Evolutionary conservation across 2,113 vertebrate species (phyloP).

Genomic region (Brienomyrus longianalis): DNA sequence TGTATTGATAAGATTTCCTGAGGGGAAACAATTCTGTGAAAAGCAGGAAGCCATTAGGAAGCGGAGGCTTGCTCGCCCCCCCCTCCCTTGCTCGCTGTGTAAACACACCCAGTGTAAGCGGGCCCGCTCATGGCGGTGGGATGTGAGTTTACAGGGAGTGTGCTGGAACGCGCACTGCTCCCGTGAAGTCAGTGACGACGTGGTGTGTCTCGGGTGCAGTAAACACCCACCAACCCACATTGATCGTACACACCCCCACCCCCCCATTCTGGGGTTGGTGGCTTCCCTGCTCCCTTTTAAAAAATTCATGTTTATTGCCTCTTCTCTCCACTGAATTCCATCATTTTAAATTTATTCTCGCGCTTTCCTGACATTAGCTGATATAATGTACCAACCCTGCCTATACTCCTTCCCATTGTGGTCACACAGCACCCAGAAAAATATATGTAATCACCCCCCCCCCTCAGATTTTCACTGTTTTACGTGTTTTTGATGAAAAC

Average conservation of each 20-base stretch:
- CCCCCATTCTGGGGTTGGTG: background rate
- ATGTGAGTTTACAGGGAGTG: background rate
- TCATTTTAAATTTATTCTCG: background rate
- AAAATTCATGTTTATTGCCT: background rate
- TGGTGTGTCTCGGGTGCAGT: background rate
- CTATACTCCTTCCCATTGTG: background rate
- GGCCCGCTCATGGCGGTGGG: constrained; percentile 35
- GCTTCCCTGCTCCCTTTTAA: background rate
- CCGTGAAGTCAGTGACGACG: too few species aligned
- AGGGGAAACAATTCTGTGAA: constrained; percentile 65
- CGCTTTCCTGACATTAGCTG: background rate
- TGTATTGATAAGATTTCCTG: constrained; percentile 58
- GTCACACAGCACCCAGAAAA: background rate
- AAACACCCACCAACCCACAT: background rate
- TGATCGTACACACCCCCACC: background rate
- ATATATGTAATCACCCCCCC: background rate
- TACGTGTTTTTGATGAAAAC: background rate
- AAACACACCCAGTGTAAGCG: constrained; percentile 42
- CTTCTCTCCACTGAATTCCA: background rate
- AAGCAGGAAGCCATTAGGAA: constrained; percentile 68
- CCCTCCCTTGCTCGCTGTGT: constrained; percentile 49
- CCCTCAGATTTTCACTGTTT: background rate
- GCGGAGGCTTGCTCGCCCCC: constrained; percentile 41
- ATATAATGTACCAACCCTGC: background rate
- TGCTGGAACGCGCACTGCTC: too few species aligned